These are phyloP conservation scores for Nasonia longicornis DNA, from an alignment of 1,140 invertebrate genomes.

Conservation along the genomic window DNA sequence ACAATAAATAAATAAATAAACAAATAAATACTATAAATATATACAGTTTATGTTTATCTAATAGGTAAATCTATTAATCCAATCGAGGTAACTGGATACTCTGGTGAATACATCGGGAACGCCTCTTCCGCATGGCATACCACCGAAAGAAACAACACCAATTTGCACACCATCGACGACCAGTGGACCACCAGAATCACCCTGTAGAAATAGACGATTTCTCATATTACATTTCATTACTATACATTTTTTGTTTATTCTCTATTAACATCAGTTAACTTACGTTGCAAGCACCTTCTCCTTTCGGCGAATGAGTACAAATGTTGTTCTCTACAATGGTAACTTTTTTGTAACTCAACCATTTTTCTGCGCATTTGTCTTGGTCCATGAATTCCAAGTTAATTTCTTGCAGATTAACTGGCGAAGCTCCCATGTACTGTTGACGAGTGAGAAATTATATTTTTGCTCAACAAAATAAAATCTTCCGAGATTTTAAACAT, in stretches of 20 bases:
- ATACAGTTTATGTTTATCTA: too few species aligned
- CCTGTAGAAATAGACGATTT: constrained; percentile 49
- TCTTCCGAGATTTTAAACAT: too few species aligned
- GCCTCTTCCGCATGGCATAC: constrained; percentile 72
- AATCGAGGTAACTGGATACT: constrained; percentile 68
- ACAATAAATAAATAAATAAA: too few species aligned
- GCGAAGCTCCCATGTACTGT: constrained; percentile 64
- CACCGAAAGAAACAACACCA: constrained; percentile 77
- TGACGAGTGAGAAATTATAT: constrained; percentile 17
- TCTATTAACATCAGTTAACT: constrained; percentile 34
- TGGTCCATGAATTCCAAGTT: not conserved
- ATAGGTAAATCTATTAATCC: constrained; percentile 42
- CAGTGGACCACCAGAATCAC: constrained; percentile 56
- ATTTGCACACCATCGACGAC: constrained; percentile 56
- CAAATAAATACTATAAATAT: too few species aligned
- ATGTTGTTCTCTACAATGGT: not conserved
- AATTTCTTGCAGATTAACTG: constrained; percentile 1
- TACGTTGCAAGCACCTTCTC: constrained; percentile 70
- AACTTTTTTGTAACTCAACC: constrained; percentile 32
- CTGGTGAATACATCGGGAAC: constrained; percentile 77
- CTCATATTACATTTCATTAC: too few species aligned
- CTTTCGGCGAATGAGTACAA: constrained; percentile 54
- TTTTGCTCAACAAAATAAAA: too few species aligned
- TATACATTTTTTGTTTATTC: too few species aligned
- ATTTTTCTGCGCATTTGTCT: constrained; percentile 23